These are phyloP conservation scores for Sepiola atlantica DNA, from an alignment of 2,888 invertebrate genomes.

Conservation along the genomic window DNA sequence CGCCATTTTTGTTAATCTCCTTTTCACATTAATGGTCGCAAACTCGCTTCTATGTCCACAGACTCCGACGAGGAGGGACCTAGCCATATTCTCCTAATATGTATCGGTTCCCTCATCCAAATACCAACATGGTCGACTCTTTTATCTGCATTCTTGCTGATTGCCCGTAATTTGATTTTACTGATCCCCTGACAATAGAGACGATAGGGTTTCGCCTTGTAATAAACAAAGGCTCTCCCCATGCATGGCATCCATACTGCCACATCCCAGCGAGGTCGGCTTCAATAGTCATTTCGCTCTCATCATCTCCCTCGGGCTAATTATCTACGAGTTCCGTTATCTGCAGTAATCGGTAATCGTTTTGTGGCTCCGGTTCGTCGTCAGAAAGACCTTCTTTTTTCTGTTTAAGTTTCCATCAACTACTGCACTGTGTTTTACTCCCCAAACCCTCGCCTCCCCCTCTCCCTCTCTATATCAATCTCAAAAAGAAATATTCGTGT, in stretches of 20 bases:
- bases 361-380: neutral
- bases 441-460: too few relatives aligned
- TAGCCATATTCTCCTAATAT: too few relatives aligned
- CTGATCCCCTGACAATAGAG: neutral
- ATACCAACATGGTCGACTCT: neutral
- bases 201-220: neutral
- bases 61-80: too few relatives aligned
- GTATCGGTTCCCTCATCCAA: neutral
- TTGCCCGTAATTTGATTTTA: neutral
- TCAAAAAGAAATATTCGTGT: too few relatives aligned
- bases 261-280: neutral
- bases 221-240: neutral
- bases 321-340: neutral
- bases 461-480: too few relatives aligned
- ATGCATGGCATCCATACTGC: neutral
- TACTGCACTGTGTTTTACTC: neutral
- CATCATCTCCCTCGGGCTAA: neutral
- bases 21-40: too few relatives aligned
- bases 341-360: neutral
- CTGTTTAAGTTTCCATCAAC: neutral
- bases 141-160: neutral
- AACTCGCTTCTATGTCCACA: too few relatives aligned
- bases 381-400: neutral
- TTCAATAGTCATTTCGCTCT: neutral
- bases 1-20: too few relatives aligned